Percentiles rank a stretch among this genome's conserved stretches.
Conservation (phyloP, 2,888 invertebrate species). For the Drosophila sordidula region DNA sequence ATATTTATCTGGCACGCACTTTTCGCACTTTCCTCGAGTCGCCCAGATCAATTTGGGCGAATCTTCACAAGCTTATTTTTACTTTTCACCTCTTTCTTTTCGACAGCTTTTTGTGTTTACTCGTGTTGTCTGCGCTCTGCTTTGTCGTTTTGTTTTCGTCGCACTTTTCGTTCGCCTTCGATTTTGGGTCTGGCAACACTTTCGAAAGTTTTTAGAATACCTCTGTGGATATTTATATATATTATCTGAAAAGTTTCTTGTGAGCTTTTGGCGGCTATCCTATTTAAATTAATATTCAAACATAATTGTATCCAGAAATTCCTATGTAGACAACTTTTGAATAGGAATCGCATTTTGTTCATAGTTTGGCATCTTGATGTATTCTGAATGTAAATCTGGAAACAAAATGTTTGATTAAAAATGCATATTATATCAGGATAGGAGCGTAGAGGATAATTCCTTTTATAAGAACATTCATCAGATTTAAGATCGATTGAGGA, state of each 20-base stretch:
- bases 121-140: constrained; percentile 18
- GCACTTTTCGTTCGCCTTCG: constrained; percentile 41
- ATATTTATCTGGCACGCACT: constrained; percentile 30
- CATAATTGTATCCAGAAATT: no score
- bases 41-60: constrained; percentile 1
- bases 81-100: constrained; percentile 22
- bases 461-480: neutral
- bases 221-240: neutral
- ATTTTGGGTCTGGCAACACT: constrained; percentile 53
- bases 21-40: constrained; percentile 32
- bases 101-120: constrained; percentile 31
- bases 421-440: no score
- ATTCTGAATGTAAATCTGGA: no score
- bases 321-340: no score
- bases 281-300: neutral
- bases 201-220: constrained; percentile 43
- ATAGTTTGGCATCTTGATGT: no score
- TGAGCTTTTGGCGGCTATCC: constrained; percentile 40
- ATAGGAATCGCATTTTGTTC: no score
- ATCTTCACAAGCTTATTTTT: constrained; percentile 38
- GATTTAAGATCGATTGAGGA: neutral
- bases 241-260: constrained; percentile 33
- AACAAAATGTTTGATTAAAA: no score
- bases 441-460: no score
- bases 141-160: constrained; percentile 62